Percentiles rank a stretch among this genome's conserved stretches.
These are phyloP conservation scores for Papilio elwesi DNA, from an alignment of 2,888 invertebrate genomes.

Conservation along the genomic window DNA sequence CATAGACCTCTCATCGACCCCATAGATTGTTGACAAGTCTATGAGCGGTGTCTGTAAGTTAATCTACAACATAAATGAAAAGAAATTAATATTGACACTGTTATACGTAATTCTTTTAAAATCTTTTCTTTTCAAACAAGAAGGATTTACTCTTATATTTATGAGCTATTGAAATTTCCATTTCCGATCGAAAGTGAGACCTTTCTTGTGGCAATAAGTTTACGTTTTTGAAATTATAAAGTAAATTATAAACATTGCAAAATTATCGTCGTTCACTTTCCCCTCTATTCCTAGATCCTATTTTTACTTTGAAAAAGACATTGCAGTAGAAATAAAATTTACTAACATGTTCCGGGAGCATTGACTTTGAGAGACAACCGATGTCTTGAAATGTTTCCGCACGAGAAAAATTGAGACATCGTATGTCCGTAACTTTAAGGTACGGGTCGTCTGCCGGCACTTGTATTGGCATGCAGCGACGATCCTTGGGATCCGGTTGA, in stretches of 20 bases:
- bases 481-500: slow-evolving; percentile 54
- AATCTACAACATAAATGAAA: slow-evolving; percentile 54
- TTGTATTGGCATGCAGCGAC: slow-evolving; percentile 63
- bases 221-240: too few species aligned
- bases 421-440: slow-evolving; percentile 68
- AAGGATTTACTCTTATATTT: too few species aligned
- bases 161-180: too few species aligned
- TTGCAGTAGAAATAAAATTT: slow-evolving; percentile 9
- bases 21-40: slow-evolving; percentile 70
- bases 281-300: too few species aligned
- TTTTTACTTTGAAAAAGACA: too few species aligned
- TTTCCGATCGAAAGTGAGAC: too few species aligned
- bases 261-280: too few species aligned
- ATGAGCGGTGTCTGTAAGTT: slow-evolving; percentile 69
- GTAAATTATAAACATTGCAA: too few species aligned
- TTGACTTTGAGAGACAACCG: slow-evolving; percentile 61
- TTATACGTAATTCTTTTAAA: too few species aligned
- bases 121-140: too few species aligned
- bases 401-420: slow-evolving; percentile 69
- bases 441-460: slow-evolving; percentile 69
- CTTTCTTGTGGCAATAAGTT: too few species aligned
- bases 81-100: too few species aligned
- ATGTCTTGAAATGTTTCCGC: slow-evolving; percentile 73
- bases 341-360: slow-evolving; percentile 65
- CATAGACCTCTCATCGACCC: slow-evolving; percentile 60